phyloP scores from a whole-genome alignment of 2,113 vertebrate genomes.

The Dipodomys merriami region DNA sequence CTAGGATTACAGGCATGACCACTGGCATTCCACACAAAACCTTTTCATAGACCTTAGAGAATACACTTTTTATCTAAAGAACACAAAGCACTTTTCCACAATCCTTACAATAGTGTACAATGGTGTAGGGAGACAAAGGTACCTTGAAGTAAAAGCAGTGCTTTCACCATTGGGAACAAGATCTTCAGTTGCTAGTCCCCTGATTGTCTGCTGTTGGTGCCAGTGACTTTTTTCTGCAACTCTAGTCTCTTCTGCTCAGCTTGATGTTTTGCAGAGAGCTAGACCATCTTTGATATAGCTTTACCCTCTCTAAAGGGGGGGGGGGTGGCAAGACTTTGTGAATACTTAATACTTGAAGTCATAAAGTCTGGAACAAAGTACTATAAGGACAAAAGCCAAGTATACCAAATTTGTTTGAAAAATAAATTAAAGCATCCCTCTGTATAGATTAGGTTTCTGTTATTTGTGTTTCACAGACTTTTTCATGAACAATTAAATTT shows the following conservation, averaged over 20 bases:
- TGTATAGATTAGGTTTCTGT: not conserved
- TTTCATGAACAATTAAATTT: slow-evolving; percentile 34
- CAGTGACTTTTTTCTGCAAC: too few relatives aligned
- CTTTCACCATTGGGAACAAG: not conserved
- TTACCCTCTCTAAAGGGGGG: not conserved
- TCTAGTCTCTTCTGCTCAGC: not conserved
- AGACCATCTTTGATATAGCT: too few relatives aligned
- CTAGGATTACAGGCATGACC: too few relatives aligned
- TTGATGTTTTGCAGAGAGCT: not conserved
- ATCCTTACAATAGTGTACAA: not conserved
- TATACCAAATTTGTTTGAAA: slow-evolving; percentile 36
- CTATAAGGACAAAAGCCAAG: slow-evolving; percentile 9
- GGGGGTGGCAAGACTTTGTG: not conserved
- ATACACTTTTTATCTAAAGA: slow-evolving; percentile 8
- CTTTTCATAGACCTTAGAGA: not conserved
- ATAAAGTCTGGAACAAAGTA: not conserved
- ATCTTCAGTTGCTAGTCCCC: not conserved
- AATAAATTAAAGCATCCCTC: slow-evolving; percentile 2
- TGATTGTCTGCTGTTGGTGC: not conserved
- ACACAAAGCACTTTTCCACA: not conserved
- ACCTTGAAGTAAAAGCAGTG: not conserved
- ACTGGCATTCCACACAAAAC: not conserved
- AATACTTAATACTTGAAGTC: not conserved
- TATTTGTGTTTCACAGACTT: slow-evolving; percentile 32
- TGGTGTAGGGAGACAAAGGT: not conserved